These are phyloP conservation scores for Parnassius orleans DNA, from an alignment of 2,888 invertebrate genomes.

Conservation along the genomic window DNA sequence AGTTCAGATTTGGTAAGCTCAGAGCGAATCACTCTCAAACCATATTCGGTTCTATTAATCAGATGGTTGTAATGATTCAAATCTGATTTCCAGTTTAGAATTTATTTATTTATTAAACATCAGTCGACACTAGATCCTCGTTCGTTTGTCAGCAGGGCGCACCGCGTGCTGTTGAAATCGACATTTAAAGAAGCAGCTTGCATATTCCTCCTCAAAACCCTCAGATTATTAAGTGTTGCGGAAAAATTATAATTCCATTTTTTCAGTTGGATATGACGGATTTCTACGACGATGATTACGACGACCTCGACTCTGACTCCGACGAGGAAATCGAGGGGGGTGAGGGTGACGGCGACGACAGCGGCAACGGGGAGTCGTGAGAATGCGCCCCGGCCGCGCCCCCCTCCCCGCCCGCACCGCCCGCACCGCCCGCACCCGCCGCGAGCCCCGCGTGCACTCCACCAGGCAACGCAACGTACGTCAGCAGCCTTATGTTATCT, in stretches of 20 bases:
- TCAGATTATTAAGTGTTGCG: too few species aligned
- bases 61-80: too few species aligned
- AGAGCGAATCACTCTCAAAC: too few species aligned
- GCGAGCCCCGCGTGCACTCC: slow-evolving; percentile 37
- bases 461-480: slow-evolving; percentile 30
- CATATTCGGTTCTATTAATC: too few species aligned
- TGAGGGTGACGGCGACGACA: slow-evolving; percentile 91
- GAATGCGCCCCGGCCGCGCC: slow-evolving; percentile 50
- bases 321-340: slow-evolving; percentile 84
- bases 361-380: slow-evolving; percentile 96
- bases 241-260: neutral
- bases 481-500: slow-evolving; percentile 15
- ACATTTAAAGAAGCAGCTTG: too few species aligned
- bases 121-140: too few species aligned
- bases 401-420: slow-evolving; percentile 38
- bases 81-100: too few species aligned
- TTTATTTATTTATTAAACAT: too few species aligned
- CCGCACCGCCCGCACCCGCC: slow-evolving; percentile 29
- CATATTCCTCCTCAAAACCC: too few species aligned
- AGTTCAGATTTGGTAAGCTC: too few species aligned
- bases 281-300: slow-evolving; percentile 97
- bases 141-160: too few species aligned
- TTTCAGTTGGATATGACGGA: slow-evolving; percentile 93
- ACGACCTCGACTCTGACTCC: slow-evolving; percentile 89
- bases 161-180: too few species aligned